Evolutionary conservation across 2,113 vertebrate species (phyloP).

Genomic region (Empidonax alnorum): DNA sequence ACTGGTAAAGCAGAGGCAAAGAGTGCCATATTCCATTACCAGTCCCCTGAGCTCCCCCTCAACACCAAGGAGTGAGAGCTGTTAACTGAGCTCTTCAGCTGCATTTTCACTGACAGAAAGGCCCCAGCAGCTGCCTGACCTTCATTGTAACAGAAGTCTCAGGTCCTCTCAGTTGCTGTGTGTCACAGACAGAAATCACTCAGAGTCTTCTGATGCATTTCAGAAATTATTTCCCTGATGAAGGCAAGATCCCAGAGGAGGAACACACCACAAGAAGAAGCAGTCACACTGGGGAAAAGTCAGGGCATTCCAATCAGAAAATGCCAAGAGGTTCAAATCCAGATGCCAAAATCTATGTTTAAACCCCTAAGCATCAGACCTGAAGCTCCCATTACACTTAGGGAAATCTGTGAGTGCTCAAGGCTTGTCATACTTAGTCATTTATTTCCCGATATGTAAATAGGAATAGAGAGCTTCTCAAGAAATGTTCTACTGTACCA

Average conservation of each 20-base stretch:
- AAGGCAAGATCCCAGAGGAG: background rate
- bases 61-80: background rate
- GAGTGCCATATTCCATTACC: background rate
- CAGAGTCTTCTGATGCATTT: background rate
- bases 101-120: background rate
- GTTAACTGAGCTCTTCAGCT: background rate
- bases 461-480: background rate
- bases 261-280: background rate
- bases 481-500: background rate
- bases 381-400: background rate
- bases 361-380: background rate
- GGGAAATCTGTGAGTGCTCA: background rate
- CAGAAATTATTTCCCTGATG: background rate
- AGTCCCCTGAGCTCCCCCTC: background rate
- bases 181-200: background rate
- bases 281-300: background rate
- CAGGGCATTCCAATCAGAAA: background rate
- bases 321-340: background rate
- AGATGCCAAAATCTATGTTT: background rate
- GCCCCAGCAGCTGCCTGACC: slow-evolving; percentile 12
- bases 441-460: background rate
- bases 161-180: background rate
- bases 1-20: background rate
- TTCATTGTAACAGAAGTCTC: background rate
- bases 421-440: background rate